These are phyloP conservation scores for Empidonax traillii DNA, from an alignment of 2,113 vertebrate species.

Conservation along the genomic window DNA sequence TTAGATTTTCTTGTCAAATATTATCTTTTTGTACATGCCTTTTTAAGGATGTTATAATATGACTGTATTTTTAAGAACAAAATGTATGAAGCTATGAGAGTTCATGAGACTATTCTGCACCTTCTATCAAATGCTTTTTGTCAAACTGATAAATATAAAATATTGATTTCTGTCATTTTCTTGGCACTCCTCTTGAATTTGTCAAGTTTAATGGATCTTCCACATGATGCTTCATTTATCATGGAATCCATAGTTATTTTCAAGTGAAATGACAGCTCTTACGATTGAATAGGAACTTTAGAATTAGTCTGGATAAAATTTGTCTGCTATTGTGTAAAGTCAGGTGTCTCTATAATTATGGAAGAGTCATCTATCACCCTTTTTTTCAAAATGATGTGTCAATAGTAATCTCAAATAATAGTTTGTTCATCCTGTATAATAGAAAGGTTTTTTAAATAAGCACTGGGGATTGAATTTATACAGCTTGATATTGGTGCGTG, in stretches of 20 bases:
- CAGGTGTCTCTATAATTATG: conserved; percentile 13
- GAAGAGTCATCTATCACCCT: not conserved
- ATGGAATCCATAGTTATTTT: conserved; percentile 44
- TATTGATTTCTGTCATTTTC: conserved; percentile 49
- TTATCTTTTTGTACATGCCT: not conserved
- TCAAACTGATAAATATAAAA: conserved; percentile 61
- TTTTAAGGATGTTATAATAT: not conserved
- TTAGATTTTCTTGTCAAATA: not conserved
- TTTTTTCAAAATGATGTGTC: not conserved
- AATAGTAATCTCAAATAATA: not conserved
- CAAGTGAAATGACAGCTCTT: conserved; percentile 32
- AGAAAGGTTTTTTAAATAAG: not conserved
- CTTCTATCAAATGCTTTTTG: conserved; percentile 33
- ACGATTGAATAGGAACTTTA: conserved; percentile 35
- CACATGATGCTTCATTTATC: conserved; percentile 44
- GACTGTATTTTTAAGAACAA: not conserved
- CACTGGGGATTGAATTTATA: not conserved
- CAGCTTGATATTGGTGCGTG: not conserved
- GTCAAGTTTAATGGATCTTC: conserved; percentile 47
- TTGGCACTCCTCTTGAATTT: conserved; percentile 50
- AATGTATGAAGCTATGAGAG: not conserved
- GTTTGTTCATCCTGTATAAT: not conserved
- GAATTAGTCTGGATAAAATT: conserved; percentile 12
- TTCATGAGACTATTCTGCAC: not conserved
- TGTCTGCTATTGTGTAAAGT: conserved; percentile 20